Evolutionary conservation across 1,140 invertebrate species (phyloP).

Genomic region (Drosophila eugracilis): DNA sequence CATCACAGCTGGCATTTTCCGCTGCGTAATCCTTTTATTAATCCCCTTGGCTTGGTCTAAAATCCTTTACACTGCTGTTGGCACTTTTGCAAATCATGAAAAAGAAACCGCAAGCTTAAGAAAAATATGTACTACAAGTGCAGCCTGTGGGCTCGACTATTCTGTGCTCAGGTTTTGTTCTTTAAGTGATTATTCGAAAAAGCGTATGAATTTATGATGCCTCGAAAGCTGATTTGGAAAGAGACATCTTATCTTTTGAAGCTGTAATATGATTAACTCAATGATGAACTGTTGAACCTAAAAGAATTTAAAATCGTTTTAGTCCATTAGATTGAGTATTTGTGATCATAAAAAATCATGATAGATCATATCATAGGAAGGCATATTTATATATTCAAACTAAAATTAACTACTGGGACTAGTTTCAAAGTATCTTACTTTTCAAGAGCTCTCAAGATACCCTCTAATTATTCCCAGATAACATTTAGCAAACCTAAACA

Average conservation of each 20-base stretch:
- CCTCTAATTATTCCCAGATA: slow-evolving; percentile 4
- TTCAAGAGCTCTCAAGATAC: background rate
- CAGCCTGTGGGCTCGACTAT: slow-evolving; percentile 23
- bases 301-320: too few species aligned
- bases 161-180: background rate
- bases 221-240: background rate
- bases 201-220: background rate
- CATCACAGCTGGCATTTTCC: slow-evolving; percentile 80
- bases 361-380: too few species aligned
- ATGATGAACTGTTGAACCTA: too few species aligned
- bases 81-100: slow-evolving; percentile 78
- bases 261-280: background rate
- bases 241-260: too few species aligned
- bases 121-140: slow-evolving; percentile 30
- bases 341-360: too few species aligned
- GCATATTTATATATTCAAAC: too few species aligned
- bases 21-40: slow-evolving; percentile 83
- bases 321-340: background rate
- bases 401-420: too few species aligned
- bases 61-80: slow-evolving; percentile 81
- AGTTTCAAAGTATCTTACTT: background rate
- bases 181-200: background rate
- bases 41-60: slow-evolving; percentile 76
- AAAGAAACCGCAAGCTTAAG: slow-evolving; percentile 50
- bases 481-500: slow-evolving; percentile 36